Evolutionary conservation across 1,140 invertebrate species (phyloP), one percentile per base, ranked within the genome.

Genomic region (Drosophila kikkawai): DNA sequence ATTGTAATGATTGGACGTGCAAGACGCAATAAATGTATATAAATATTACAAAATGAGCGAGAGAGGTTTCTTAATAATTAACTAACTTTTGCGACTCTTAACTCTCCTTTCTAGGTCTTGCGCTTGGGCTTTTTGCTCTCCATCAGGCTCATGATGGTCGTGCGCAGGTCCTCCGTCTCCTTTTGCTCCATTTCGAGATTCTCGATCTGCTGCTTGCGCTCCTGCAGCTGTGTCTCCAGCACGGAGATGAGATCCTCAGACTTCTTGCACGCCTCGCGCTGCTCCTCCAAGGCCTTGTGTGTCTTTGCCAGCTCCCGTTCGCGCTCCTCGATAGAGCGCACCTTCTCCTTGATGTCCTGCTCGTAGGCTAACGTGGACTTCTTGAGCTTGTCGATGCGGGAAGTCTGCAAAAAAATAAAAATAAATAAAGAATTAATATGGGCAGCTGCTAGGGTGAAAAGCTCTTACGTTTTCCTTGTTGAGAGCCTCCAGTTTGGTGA

Each of bases 61-160:
- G 26, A 29, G 26, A 6, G 13, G 0, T 6, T 17, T 26, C 17
- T 32, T 2, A 57, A 3, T 7, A 34, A 69, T 15, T 22, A 59
- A 12, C 47, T 68, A 41, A n/a, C 12, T 13, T 29, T 29, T 29
- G 5, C 5, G 26, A 29, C 26, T 29, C 26, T 5, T 26, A 26
- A 26, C 26, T 1, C 13, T 19, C n/a, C 15, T 45, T 15, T 7
- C 68, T 51, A 91, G 44, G 82, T 45, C 58, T 92, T 92, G 26
- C 91, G 79, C 36, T 92, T 92, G 7, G 91, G 91, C 60, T 91
- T 92, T 80, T 92, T 92, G 75, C 91, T 92, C 48, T 92, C 91
- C 91, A 92, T 92, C 5, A 92, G 61, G 61, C 91, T 92, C 82
- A 92, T 82, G 32, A 92, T 92, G 36, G 91, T 92, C 66, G 91